phyloP scores from a whole-genome alignment of 1,140 invertebrate species.

The Neodiprion pinetum region DNA sequence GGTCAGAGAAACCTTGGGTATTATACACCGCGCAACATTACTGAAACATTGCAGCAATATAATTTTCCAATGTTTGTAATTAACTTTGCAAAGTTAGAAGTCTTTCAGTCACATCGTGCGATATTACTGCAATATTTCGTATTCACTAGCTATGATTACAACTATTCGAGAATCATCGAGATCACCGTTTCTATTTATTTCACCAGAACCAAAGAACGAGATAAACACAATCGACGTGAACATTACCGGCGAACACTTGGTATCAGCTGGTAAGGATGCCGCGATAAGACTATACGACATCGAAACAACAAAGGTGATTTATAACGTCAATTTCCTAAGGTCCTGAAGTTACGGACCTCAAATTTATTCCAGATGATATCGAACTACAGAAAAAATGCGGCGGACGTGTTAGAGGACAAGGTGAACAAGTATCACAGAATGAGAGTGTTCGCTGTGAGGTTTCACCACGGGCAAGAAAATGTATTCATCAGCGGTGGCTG shows the following conservation, averaged over 20 bases:
- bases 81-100: too few species aligned
- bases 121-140: too few species aligned
- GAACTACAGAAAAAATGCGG: constrained; percentile 31
- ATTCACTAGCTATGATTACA: too few species aligned
- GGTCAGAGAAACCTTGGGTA: constrained; percentile 28
- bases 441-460: constrained; percentile 47
- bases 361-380: constrained; percentile 30
- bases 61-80: too few species aligned
- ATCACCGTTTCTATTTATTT: too few species aligned
- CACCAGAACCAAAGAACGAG: constrained; percentile 46
- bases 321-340: constrained; percentile 27
- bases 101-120: too few species aligned
- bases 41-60: too few species aligned
- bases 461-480: constrained; percentile 38
- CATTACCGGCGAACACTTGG: constrained; percentile 31
- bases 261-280: constrained; percentile 49
- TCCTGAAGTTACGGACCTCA: constrained; percentile 7
- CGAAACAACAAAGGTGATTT: constrained; percentile 34
- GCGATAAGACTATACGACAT: constrained; percentile 44
- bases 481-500: constrained; percentile 51
- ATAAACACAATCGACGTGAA: constrained; percentile 46
- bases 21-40: too few species aligned
- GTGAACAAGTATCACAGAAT: constrained; percentile 43
- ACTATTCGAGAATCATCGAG: too few species aligned
- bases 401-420: constrained; percentile 30